Evolutionary conservation across 2,888 invertebrate species (phyloP).

Genomic region (Troides helena): DNA sequence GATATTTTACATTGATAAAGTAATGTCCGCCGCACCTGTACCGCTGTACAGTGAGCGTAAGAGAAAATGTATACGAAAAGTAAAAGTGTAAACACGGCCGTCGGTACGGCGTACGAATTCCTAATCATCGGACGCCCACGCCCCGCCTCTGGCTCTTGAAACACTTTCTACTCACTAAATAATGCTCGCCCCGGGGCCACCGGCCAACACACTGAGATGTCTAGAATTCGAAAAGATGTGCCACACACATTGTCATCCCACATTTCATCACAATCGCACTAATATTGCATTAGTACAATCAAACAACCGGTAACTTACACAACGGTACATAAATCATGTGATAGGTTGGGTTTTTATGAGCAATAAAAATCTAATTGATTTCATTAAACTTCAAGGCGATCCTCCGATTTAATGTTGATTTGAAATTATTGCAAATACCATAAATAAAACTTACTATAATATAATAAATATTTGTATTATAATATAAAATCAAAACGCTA

Average conservation of each 20-base stretch:
- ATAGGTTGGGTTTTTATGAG: not conserved
- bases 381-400: not conserved
- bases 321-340: not conserved
- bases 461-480: too few species aligned
- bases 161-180: slow-evolving; percentile 45
- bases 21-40: not conserved
- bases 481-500: too few species aligned
- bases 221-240: slow-evolving; percentile 1
- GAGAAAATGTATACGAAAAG: slow-evolving; percentile 49
- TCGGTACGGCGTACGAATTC: slow-evolving; percentile 47
- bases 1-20: too few species aligned
- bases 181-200: slow-evolving; percentile 22
- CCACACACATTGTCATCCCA: slow-evolving; percentile 10
- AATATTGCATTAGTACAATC: too few species aligned
- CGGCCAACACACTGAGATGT: slow-evolving; percentile 8
- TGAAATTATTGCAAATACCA: too few species aligned
- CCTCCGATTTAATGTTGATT: too few species aligned
- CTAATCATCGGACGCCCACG: slow-evolving; percentile 41
- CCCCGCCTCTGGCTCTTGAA: slow-evolving; percentile 32
- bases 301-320: not conserved
- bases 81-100: slow-evolving; percentile 60
- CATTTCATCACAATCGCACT: slow-evolving; percentile 14
- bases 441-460: too few species aligned
- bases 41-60: slow-evolving; percentile 29
- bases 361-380: slow-evolving; percentile 5